A percentile compares a stretch with the other conserved stretches of the same genome.
Evolutionary conservation across 1,140 invertebrate genomes (phyloP).

Genomic region (Centruroides sculpturatus): DNA sequence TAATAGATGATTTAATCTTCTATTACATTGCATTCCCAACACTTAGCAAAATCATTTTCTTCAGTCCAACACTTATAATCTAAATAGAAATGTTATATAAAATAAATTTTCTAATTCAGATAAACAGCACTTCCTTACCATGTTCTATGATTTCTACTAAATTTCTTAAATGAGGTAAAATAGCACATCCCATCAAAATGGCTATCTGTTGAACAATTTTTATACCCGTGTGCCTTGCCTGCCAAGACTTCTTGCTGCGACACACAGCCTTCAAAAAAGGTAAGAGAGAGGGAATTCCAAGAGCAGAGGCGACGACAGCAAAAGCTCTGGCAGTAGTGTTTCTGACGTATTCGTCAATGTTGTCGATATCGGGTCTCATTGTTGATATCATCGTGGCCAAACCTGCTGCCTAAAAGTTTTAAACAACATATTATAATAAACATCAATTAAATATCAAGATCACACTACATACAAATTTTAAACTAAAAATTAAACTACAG

Average conservation of each 20-base stretch:
- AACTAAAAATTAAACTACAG: too few species aligned
- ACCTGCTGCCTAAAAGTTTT: slow-evolving; percentile 62
- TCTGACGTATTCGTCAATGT: slow-evolving; percentile 98
- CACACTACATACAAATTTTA: too few species aligned
- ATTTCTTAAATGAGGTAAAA: slow-evolving; percentile 92
- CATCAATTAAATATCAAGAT: too few species aligned
- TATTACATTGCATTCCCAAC: too few species aligned
- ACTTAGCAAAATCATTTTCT: too few species aligned
- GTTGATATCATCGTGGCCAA: slow-evolving; percentile 99
- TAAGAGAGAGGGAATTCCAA: slow-evolving; percentile 92
- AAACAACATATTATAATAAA: too few species aligned
- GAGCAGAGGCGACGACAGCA: slow-evolving; percentile 95
- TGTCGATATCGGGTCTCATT: slow-evolving; percentile 99
- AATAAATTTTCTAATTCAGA: too few species aligned
- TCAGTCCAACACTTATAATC: too few species aligned
- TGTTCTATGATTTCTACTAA: slow-evolving; percentile 99
- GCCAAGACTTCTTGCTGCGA: slow-evolving; percentile 98
- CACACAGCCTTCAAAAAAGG: slow-evolving; percentile 99
- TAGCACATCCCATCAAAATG: slow-evolving; percentile 99
- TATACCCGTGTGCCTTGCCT: slow-evolving; percentile 97
- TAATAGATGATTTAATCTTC: too few species aligned
- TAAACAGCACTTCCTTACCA: slow-evolving; percentile 37
- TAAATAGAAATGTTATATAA: too few species aligned
- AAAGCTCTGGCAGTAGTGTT: slow-evolving; percentile 99
- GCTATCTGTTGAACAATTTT: slow-evolving; percentile 99